phyloP scores from a whole-genome alignment of 2,113 vertebrate genomes.

The Protobothrops flavoviridis region DNA sequence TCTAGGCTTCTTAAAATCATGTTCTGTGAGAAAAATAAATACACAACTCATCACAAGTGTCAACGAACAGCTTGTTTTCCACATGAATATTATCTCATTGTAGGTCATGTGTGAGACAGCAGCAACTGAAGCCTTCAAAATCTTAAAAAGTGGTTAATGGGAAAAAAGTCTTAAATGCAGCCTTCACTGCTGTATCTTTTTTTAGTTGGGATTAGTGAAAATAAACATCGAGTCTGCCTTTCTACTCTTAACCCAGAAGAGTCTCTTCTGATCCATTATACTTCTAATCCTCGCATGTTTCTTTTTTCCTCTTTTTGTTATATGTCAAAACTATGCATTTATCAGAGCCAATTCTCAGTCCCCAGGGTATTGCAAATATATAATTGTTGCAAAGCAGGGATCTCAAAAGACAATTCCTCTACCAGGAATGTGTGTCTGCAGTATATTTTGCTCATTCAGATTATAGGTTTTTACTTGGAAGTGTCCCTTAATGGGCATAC shows the following conservation, averaged over 20 bases:
- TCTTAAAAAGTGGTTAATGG: not conserved
- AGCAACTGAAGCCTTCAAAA: not conserved
- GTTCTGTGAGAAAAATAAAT: not conserved
- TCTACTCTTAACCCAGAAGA: not conserved
- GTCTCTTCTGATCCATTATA: not conserved
- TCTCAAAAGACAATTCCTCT: not conserved
- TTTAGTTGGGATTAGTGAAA: not conserved
- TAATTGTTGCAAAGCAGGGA: not conserved
- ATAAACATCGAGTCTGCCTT: not conserved
- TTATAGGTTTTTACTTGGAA: not conserved
- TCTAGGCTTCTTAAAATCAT: not conserved
- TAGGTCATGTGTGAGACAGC: constrained; percentile 1
- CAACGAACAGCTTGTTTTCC: not conserved
- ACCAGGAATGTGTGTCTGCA: not conserved
- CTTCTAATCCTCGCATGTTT: not conserved
- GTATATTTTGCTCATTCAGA: not conserved
- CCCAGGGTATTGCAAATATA: not conserved
- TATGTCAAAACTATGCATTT: not conserved
- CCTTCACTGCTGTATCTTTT: not conserved
- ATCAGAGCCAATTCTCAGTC: not conserved
- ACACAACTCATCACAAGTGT: not conserved
- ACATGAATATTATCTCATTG: not conserved
- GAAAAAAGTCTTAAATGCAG: constrained; percentile 6
- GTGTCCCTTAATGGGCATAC: not conserved
- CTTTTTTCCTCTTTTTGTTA: not conserved